These are phyloP conservation scores for Porites lutea DNA, from an alignment of 64 coral and sea anemone species.

Conservation along the genomic window DNA sequence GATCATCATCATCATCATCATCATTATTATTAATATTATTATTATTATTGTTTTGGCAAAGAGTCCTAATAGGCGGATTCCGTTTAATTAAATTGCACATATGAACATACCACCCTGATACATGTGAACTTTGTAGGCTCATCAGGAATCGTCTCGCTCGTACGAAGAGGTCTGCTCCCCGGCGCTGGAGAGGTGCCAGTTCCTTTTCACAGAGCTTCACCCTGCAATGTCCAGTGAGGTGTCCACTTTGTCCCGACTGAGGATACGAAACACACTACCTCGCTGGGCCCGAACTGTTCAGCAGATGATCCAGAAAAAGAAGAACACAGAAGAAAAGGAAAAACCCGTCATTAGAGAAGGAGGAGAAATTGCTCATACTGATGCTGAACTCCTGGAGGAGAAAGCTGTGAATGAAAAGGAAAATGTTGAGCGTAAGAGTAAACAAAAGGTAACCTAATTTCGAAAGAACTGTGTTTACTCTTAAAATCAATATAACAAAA, in stretches of 20 bases:
- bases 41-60: too few species aligned
- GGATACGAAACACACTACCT: constrained; percentile 79
- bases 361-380: constrained; percentile 16
- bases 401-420: constrained; percentile 62
- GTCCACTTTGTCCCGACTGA: constrained; percentile 70
- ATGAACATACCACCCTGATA: not conserved
- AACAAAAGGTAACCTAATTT: constrained; percentile 23
- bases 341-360: constrained; percentile 40
- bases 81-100: not conserved
- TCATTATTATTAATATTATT: too few species aligned
- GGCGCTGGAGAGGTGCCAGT: constrained; percentile 88
- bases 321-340: constrained; percentile 56
- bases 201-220: constrained; percentile 86
- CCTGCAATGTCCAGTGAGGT: constrained; percentile 93
- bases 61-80: too few species aligned
- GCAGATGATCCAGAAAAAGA: constrained; percentile 83
- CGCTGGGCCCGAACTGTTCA: constrained; percentile 82
- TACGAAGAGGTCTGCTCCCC: constrained; percentile 97
- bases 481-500: too few species aligned
- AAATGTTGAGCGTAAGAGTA: constrained; percentile 52
- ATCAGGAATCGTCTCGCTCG: constrained; percentile 94
- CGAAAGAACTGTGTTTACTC: too few species aligned
- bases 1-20: too few species aligned
- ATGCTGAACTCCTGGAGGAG: constrained; percentile 41
- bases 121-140: constrained; percentile 50